Conservation (phyloP, 1,140 invertebrate species). For the Hirudo medicinalis region DNA sequence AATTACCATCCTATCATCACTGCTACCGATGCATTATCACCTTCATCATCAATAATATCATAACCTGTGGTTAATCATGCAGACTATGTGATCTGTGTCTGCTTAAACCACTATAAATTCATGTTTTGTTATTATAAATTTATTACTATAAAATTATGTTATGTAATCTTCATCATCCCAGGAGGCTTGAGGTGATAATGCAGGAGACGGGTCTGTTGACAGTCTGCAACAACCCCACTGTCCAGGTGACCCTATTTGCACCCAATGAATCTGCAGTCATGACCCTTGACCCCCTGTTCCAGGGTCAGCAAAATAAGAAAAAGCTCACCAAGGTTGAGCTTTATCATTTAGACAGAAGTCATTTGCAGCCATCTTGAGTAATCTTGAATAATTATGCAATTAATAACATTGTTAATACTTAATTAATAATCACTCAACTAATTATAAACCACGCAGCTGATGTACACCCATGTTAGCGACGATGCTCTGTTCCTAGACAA, state of each 20-base stretch:
- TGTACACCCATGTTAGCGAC: background rate
- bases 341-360: background rate
- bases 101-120: too few relatives aligned
- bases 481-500: slow-evolving; percentile 10
- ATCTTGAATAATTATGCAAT: background rate
- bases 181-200: background rate
- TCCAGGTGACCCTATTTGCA: slow-evolving; percentile 13
- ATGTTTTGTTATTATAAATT: too few relatives aligned
- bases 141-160: too few relatives aligned
- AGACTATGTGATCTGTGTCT: too few relatives aligned
- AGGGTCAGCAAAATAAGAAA: background rate
- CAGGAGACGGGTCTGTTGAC: slow-evolving; percentile 17
- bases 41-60: too few relatives aligned
- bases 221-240: slow-evolving; percentile 10
- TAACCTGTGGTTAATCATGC: too few relatives aligned
- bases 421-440: background rate
- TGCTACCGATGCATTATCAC: background rate
- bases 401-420: background rate
- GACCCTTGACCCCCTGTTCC: background rate
- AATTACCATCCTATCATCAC: background rate
- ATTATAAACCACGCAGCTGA: background rate
- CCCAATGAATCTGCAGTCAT: background rate
- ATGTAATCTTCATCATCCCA: background rate
- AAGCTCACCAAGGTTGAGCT: background rate
- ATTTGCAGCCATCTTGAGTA: background rate